Percentiles rank a stretch among this genome's conserved stretches.
These are phyloP conservation scores for Sarcophaga bullata DNA, from an alignment of 1,140 invertebrate species.

Conservation along the genomic window DNA sequence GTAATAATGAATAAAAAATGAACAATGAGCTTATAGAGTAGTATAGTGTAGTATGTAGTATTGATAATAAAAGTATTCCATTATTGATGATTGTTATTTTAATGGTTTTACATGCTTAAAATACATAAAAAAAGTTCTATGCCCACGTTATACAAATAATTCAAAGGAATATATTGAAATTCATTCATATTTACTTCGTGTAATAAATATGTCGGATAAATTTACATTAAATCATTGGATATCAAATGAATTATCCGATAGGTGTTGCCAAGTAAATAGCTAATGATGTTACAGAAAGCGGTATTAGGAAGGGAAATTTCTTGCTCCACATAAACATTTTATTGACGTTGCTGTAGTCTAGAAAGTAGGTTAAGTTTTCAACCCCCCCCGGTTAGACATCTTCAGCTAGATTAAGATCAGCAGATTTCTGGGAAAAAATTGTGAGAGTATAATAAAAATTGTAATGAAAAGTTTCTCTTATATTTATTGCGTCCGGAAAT, in stretches of 20 bases:
- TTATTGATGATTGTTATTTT: constrained; percentile 15
- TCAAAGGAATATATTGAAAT: not conserved
- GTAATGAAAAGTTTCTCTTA: too few species aligned
- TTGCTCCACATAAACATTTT: too few species aligned
- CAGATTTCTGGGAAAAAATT: too few species aligned
- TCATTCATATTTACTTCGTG: not conserved
- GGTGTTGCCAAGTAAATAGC: not conserved
- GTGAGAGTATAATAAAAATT: too few species aligned
- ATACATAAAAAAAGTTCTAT: not conserved
- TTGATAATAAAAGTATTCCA: not conserved
- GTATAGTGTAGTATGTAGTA: too few species aligned
- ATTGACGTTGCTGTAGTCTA: too few species aligned
- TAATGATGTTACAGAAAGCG: not conserved
- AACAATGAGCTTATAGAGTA: too few species aligned
- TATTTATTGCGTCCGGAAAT: too few species aligned
- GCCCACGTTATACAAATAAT: not conserved
- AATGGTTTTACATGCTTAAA: not conserved
- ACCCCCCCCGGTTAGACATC: too few species aligned
- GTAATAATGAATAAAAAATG: not conserved
- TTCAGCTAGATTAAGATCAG: too few species aligned
- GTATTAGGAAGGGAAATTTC: too few species aligned
- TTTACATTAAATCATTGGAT: not conserved
- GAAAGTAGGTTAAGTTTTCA: too few species aligned
- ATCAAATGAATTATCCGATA: not conserved
- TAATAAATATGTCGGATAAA: not conserved